Conservation (phyloP, 2,797 vertebrate species). For the Acrossocheilus wenchowensis region DNA sequence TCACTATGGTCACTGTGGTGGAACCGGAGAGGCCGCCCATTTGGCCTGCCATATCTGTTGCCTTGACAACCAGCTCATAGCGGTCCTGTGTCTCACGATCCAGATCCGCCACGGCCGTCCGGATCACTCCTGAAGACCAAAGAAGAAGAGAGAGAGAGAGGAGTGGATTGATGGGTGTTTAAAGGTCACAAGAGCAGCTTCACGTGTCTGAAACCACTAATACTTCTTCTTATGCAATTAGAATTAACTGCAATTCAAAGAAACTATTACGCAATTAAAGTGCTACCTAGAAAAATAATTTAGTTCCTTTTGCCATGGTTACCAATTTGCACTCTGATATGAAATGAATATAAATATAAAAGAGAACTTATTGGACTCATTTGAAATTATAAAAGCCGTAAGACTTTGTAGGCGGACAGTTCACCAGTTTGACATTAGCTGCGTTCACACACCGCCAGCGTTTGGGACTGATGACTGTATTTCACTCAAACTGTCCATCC, state of each 20-base stretch:
- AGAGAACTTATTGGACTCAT: neutral
- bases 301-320: neutral
- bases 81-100: constrained; percentile 97
- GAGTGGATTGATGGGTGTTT: neutral
- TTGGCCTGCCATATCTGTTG: constrained; percentile 98
- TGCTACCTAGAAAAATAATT: neutral
- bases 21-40: constrained; percentile 97
- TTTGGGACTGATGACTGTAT: too few relatives aligned
- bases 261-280: constrained; percentile 10
- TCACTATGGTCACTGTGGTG: constrained; percentile 96
- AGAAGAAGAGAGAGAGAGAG: neutral
- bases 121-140: constrained; percentile 87
- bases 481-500: too few relatives aligned
- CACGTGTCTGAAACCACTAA: neutral
- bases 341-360: neutral
- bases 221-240: constrained; percentile 19
- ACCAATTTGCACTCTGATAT: neutral
- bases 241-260: constrained; percentile 16
- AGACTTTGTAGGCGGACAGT: neutral
- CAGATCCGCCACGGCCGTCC: constrained; percentile 93
- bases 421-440: neutral
- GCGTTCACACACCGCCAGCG: neutral
- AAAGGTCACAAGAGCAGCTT: constrained; percentile 28
- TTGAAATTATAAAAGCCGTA: neutral
- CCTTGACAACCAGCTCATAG: constrained; percentile 96